Percentiles rank a stretch among this genome's conserved stretches.
Evolutionary conservation across 2,113 vertebrate genomes (phyloP).

Genomic region (Seriola rivoliana): DNA sequence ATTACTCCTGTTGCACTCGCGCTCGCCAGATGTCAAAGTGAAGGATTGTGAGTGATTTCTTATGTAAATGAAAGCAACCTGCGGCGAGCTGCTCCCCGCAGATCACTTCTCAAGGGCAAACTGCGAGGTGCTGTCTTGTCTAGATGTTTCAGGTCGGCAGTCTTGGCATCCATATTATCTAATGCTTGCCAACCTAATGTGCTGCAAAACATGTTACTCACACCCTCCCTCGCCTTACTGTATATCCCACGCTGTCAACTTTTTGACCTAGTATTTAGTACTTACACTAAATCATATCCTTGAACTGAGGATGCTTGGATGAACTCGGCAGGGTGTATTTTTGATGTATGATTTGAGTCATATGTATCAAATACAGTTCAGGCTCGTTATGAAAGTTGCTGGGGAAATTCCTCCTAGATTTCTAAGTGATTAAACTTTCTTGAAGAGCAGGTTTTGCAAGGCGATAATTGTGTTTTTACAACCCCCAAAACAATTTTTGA

Average conservation of each 20-base stretch:
- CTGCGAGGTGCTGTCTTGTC: conserved; percentile 50
- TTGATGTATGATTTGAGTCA: neutral
- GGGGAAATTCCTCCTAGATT: neutral
- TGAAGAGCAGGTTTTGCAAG: neutral
- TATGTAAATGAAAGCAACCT: conserved; percentile 82
- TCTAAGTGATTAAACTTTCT: neutral
- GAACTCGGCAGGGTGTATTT: neutral
- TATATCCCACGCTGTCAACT: neutral
- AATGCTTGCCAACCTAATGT: conserved; percentile 54
- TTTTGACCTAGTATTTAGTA: conserved; percentile 35
- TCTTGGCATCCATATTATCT: conserved; percentile 57
- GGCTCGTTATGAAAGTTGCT: neutral
- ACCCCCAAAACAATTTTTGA: neutral
- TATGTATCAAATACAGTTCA: neutral
- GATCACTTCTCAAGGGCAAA: conserved; percentile 80
- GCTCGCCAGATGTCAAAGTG: conserved; percentile 78
- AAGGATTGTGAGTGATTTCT: conserved; percentile 80
- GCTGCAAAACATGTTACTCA: conserved; percentile 45
- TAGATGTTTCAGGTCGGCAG: conserved; percentile 64
- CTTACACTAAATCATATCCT: conserved; percentile 1
- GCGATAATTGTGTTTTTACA: conserved; percentile 6
- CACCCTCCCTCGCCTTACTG: neutral
- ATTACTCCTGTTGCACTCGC: conserved; percentile 81
- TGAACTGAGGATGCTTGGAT: neutral
- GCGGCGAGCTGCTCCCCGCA: conserved; percentile 54